phyloP scores from a whole-genome alignment of 2,797 vertebrate genomes.

The Neosilurus mollespiculum region DNA sequence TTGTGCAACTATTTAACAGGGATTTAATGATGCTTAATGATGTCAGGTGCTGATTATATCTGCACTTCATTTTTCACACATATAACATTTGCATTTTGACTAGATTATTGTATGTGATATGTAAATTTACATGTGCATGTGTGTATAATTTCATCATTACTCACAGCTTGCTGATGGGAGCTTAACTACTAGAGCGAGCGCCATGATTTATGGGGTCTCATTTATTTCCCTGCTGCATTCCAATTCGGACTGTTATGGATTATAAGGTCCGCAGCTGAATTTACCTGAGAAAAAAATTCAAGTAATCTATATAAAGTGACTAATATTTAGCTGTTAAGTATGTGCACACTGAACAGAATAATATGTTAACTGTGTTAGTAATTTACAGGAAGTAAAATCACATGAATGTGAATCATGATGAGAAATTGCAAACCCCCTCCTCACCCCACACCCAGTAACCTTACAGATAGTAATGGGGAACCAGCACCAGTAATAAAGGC shows the following conservation, averaged over 20 bases:
- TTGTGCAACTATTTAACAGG: not conserved
- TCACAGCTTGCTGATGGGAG: not conserved
- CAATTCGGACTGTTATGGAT: constrained; percentile 18
- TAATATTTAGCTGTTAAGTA: not conserved
- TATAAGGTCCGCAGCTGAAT: constrained; percentile 11
- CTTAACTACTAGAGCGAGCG: constrained; percentile 20
- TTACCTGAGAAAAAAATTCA: not conserved
- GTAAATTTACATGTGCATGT: not conserved
- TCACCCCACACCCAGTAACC: not conserved
- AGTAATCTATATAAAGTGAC: not conserved
- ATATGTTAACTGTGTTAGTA: constrained; percentile 4
- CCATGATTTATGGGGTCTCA: constrained; percentile 30
- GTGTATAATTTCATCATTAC: constrained; percentile 14
- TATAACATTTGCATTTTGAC: not conserved
- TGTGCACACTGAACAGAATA: not conserved
- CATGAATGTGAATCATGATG: not conserved
- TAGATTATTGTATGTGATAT: not conserved
- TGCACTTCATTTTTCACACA: constrained; percentile 8
- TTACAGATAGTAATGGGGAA: not conserved
- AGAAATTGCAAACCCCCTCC: not conserved
- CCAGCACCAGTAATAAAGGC: not conserved
- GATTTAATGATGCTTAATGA: not conserved
- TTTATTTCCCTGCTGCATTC: constrained; percentile 5
- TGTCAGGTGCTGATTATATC: not conserved
- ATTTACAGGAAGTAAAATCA: not conserved